These are phyloP conservation scores for Cichlasoma orientale DNA, from an alignment of 2,797 vertebrate genomes.

Conservation along the genomic window DNA sequence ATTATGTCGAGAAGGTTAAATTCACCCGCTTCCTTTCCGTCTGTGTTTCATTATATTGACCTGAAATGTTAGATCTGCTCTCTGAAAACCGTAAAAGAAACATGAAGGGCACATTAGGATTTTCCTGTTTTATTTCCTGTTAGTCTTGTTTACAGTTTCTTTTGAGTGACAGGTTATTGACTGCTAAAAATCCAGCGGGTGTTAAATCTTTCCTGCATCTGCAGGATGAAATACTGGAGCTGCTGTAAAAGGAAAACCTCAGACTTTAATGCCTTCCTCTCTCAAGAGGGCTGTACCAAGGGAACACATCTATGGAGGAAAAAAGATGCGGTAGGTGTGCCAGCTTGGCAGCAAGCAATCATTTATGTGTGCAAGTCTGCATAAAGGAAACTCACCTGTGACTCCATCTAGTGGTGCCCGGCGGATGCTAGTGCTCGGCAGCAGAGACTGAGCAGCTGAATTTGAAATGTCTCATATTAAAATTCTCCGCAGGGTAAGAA, in stretches of 20 bases:
- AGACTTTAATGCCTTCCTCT: constrained; percentile 97
- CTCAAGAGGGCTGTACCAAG: constrained; percentile 91
- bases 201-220: constrained; percentile 33
- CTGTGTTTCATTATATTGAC: neutral
- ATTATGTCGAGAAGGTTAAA: neutral
- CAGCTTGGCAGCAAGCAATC: constrained; percentile 9
- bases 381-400: constrained; percentile 16
- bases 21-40: neutral
- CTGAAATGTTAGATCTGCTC: neutral
- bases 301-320: constrained; percentile 92
- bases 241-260: constrained; percentile 98
- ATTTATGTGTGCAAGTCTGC: neutral
- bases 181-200: constrained; percentile 20
- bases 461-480: neutral
- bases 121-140: constrained; percentile 9
- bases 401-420: constrained; percentile 60
- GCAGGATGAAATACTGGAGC: constrained; percentile 99
- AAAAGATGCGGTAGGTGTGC: constrained; percentile 85
- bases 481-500: constrained; percentile 80
- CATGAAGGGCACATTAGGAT: neutral
- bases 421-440: neutral
- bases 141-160: constrained; percentile 25
- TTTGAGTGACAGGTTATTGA: constrained; percentile 45
- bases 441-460: neutral
- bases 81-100: constrained; percentile 14